Evolutionary conservation across 2,888 invertebrate genomes (phyloP), one percentile per base, ranked within the genome.

Genomic region (Clepsis dumicolana): DNA sequence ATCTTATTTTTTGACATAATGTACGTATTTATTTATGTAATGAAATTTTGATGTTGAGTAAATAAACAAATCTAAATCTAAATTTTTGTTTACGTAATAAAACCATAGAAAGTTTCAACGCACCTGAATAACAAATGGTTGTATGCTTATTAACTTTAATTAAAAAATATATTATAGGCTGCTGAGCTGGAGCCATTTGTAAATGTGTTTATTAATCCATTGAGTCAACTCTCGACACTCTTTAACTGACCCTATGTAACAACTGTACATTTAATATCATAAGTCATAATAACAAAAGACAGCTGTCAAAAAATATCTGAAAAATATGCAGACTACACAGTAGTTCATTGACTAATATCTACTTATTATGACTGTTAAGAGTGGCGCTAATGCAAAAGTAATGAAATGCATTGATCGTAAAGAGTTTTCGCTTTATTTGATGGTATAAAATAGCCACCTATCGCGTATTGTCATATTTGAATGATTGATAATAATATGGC

Each of bases 401-500:
- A 16, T 18, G 41, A 44, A 44, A 48, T 48, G 21, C 12, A 10
- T 21, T 48, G 48, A 10, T 44, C 44, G 44, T 21, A 48, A 21
- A 48, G 8, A 48, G 48, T 21, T 48, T 21, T 48, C 10, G 48
- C 48, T 21, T 10, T 10, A 3, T 48, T 21, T 48, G 21, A 21
- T 3, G 21, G 21, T 10, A 21, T 4, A 48, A 48, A 48, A 21
- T 48, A 10, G 21, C 48, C 21, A 48, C 21, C 10, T 48, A 48
- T 48, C 21, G 10, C 12, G 21, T 12, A 48, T 48, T 48, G 48
- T 48, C 48, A 48, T 48, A 48, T 48, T 21, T 48, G 21, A 48
- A 48, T 12, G 21, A 48, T 48, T 48, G 48, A 48, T 48, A 48
- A 48, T 48, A 50, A 57, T 35, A 52, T 52, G 60, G 61, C 32